phyloP scores from a whole-genome alignment of 2,888 invertebrate genomes.

The Parnassius mnemosyne region DNA sequence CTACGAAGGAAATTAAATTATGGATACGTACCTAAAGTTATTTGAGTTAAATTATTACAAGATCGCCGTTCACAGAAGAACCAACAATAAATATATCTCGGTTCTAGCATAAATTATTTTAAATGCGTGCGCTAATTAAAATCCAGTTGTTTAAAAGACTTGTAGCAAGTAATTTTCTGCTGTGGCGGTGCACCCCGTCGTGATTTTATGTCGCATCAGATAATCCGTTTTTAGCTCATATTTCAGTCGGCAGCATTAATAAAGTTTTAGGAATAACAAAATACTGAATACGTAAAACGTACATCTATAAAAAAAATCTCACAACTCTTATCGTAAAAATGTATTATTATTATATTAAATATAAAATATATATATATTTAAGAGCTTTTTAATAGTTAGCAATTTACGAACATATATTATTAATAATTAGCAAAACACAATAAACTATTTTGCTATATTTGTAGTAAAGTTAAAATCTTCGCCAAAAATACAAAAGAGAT shows the following conservation, averaged over 20 bases:
- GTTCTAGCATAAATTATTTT: conserved; percentile 38
- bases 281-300: too few relatives aligned
- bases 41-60: conserved; percentile 14
- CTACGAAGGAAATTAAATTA: conserved; percentile 7
- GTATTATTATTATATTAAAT: too few relatives aligned
- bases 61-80: conserved; percentile 7
- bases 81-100: conserved; percentile 17
- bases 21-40: conserved; percentile 11
- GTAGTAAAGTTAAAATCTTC: neutral
- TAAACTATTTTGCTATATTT: neutral
- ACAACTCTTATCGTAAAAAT: too few relatives aligned
- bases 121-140: conserved; percentile 55
- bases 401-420: too few relatives aligned
- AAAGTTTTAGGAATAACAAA: neutral
- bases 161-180: conserved; percentile 47
- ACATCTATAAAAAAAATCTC: too few relatives aligned
- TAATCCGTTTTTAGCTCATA: conserved; percentile 17
- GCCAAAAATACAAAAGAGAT: neutral
- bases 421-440: neutral
- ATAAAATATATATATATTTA: too few relatives aligned
- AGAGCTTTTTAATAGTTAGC: too few relatives aligned
- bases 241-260: conserved; percentile 13
- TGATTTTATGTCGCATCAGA: conserved; percentile 43
- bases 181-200: conserved; percentile 59
- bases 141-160: conserved; percentile 57